These are phyloP conservation scores for Ecliptopera silaceata DNA, from an alignment of 2,888 invertebrate genomes.

Conservation along the genomic window DNA sequence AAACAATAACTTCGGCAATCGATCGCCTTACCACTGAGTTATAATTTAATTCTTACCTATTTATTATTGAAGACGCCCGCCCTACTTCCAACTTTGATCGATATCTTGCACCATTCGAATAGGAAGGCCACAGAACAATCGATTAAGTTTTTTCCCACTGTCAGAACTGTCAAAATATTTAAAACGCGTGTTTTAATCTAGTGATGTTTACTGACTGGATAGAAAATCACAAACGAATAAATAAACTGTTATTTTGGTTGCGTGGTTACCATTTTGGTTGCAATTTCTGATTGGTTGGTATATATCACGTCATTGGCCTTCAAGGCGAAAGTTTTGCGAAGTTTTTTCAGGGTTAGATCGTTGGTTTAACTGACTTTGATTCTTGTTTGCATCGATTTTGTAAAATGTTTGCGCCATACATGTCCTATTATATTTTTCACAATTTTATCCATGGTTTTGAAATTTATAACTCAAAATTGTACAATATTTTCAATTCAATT, in stretches of 20 bases:
- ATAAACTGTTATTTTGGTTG: constrained; percentile 30
- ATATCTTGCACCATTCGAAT: constrained; percentile 58
- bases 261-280: constrained; percentile 23
- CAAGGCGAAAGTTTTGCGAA: constrained; percentile 22
- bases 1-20: constrained; percentile 13
- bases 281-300: constrained; percentile 21
- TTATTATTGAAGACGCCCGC: constrained; percentile 45
- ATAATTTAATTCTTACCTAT: constrained; percentile 22
- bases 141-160: neutral
- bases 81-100: constrained; percentile 57
- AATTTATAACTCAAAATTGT: no score
- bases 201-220: constrained; percentile 20
- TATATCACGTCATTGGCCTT: constrained; percentile 19
- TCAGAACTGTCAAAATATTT: constrained; percentile 4
- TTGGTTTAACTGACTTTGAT: constrained; percentile 19
- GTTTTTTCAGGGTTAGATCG: constrained; percentile 22
- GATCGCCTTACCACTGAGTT: constrained; percentile 23
- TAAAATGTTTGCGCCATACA: no score
- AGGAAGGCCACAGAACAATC: constrained; percentile 20
- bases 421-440: no score
- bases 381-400: constrained; percentile 14
- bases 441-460: no score
- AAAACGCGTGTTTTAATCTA: constrained; percentile 17
- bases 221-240: constrained; percentile 10
- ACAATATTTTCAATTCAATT: no score